Evolutionary conservation across 2,113 vertebrate species (phyloP).

Genomic region (Naja naja): DNA sequence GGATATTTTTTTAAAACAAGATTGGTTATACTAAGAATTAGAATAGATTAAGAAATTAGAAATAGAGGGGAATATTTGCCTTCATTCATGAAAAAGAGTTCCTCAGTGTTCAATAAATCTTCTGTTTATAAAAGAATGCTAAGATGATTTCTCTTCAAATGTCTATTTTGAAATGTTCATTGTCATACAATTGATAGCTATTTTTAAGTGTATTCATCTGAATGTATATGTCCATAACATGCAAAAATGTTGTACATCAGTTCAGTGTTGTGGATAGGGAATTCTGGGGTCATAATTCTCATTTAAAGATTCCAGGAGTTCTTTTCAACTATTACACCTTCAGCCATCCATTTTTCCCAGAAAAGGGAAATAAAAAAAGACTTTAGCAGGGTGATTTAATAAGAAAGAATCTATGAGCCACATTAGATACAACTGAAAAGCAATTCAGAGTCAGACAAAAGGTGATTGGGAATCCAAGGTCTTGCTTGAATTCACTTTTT

Average conservation of each 20-base stretch:
- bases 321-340: neutral
- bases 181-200: neutral
- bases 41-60: too few species aligned
- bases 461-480: neutral
- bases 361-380: neutral
- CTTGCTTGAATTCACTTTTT: constrained; percentile 7
- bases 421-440: constrained; percentile 3
- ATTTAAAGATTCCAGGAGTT: neutral
- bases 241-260: neutral
- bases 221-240: neutral
- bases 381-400: neutral
- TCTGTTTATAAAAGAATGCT: neutral
- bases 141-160: neutral
- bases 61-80: too few species aligned
- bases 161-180: neutral
- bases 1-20: too few species aligned
- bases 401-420: neutral
- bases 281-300: neutral
- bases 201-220: neutral
- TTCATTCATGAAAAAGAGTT: neutral
- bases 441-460: constrained; percentile 2
- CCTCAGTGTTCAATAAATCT: neutral
- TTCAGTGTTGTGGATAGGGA: neutral
- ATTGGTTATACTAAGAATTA: too few species aligned
- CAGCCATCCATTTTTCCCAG: neutral